Evolutionary conservation across 2,113 vertebrate species (phyloP), one percentile per base, ranked within the genome.

Genomic region (Zeus faber): DNA sequence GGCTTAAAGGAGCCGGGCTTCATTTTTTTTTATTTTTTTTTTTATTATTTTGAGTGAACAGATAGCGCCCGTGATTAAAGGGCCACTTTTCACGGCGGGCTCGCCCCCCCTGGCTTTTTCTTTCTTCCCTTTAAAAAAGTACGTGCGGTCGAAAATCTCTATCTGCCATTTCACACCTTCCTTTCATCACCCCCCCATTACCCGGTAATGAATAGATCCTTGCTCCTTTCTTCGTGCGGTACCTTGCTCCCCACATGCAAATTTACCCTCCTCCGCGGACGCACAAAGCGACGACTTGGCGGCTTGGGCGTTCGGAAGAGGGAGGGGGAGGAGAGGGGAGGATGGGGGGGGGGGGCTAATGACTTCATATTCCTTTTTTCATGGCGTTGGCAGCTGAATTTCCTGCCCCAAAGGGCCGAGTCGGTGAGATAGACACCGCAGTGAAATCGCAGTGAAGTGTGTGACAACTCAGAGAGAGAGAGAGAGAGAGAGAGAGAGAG

Each of bases 151-250:
- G 54, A 54, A 54, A 81, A 77, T 84, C 67, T 66, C 67, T 37
- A 72, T 70, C 74, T 80, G 65, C 69, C 40, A 62, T 74, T 78
- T 78, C 65, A 74, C 78, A 57, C 72, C 50, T 53, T 14, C 56
- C 65, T 85, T 82, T 81, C 77, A 87, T 85, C 80, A 39, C 35
- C 37, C 61, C 61, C 62, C 71, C 64, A 79, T 84, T 82, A 84
- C 71, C 77, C 63, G 69, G 64, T 83, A 78, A 83, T 87, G 72
- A 85, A 80, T 61, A 62, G 67, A 70, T 73, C 67, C 52, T 1
- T 9, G 37, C 66, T 57, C 6, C 70, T 66, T 67, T 70, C 71
- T 79, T 76, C 27, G 27, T 9, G 9, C 27, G 27, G 4, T 29
- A 29, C 27, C 4, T 29, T 4, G 27, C 27, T 70, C 66, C 60